Percentiles rank a stretch among this genome's conserved stretches.
phyloP scores from a whole-genome alignment of 1,140 invertebrate genomes.

The Hesperophylax magnus region DNA sequence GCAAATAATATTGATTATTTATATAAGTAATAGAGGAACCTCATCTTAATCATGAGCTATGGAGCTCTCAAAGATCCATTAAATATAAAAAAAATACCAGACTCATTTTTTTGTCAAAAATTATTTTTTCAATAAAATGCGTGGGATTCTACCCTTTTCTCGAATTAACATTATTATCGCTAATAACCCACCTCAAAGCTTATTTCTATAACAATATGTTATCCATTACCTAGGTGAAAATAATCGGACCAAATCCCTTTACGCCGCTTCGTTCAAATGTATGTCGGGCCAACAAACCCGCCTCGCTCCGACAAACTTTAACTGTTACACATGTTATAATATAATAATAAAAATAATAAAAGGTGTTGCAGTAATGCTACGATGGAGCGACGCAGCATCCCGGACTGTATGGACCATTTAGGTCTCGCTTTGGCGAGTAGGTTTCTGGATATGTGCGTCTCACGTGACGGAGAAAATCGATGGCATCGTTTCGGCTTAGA shows the following conservation, averaged over 20 bases:
- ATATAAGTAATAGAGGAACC: no score
- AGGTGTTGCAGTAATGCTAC: slow-evolving; percentile 46
- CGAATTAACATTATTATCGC: no score
- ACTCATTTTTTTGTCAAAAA: no score
- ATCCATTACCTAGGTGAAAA: background rate
- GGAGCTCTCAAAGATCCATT: no score
- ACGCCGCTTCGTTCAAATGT: background rate
- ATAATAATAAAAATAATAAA: slow-evolving; percentile 35
- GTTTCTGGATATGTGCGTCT: slow-evolving; percentile 2
- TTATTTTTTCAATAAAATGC: no score
- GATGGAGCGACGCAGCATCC: slow-evolving; percentile 47
- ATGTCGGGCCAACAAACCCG: background rate
- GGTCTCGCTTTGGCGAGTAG: slow-evolving; percentile 16
- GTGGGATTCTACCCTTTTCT: no score
- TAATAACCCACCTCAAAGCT: background rate
- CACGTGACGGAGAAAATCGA: slow-evolving; percentile 52
- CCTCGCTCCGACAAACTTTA: slow-evolving; percentile 15
- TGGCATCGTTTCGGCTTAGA: slow-evolving; percentile 39
- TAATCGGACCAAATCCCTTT: background rate
- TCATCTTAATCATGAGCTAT: no score
- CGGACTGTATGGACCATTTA: background rate
- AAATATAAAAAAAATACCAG: no score
- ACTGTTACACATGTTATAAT: slow-evolving; percentile 32
- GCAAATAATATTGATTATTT: no score
- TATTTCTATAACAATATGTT: background rate